A percentile compares a stretch with the other conserved stretches of the same genome.
These are phyloP conservation scores for Ovis canadensis DNA, from an alignment of 2,113 vertebrate genomes.

Conservation along the genomic window DNA sequence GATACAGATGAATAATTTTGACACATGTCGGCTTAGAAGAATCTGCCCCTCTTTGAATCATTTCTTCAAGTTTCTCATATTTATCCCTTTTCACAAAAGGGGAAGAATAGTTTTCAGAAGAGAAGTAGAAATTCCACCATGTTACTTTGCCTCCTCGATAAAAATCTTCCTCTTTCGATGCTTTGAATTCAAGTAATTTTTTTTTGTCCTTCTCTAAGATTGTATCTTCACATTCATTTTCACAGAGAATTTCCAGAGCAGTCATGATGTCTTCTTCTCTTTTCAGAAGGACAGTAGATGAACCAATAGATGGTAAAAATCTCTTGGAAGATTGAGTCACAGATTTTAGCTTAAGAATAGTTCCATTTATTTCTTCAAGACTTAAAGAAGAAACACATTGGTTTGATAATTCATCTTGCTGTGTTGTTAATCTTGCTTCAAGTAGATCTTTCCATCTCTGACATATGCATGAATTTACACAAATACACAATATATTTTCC, in stretches of 20 bases:
- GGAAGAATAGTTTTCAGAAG: constrained; percentile 79
- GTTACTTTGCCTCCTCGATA: constrained; percentile 84
- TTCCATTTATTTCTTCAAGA: constrained; percentile 85
- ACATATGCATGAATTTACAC: constrained; percentile 75
- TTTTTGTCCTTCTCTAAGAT: constrained; percentile 78
- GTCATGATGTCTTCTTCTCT: constrained; percentile 80
- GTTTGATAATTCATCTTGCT: constrained; percentile 70
- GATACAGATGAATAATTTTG: constrained; percentile 81
- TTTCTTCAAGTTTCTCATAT: constrained; percentile 77
- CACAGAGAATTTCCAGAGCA: constrained; percentile 83
- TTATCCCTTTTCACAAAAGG: constrained; percentile 85
- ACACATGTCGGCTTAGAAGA: constrained; percentile 65
- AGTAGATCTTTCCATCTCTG: constrained; percentile 81
- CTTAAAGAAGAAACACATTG: constrained; percentile 84
- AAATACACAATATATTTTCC: constrained; percentile 84
- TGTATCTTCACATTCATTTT: constrained; percentile 88
- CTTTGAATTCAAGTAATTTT: constrained; percentile 75
- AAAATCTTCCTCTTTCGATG: constrained; percentile 80
- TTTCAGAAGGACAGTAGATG: constrained; percentile 78
- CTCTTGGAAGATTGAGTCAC: constrained; percentile 76
- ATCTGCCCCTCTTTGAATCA: constrained; percentile 60
- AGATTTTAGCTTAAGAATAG: constrained; percentile 84
- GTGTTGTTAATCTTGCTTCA: constrained; percentile 61
- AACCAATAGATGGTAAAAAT: constrained; percentile 81
- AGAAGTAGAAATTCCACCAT: constrained; percentile 91